These are phyloP conservation scores for Isurus oxyrinchus DNA, from an alignment of 2,113 vertebrate species.

Conservation along the genomic window DNA sequence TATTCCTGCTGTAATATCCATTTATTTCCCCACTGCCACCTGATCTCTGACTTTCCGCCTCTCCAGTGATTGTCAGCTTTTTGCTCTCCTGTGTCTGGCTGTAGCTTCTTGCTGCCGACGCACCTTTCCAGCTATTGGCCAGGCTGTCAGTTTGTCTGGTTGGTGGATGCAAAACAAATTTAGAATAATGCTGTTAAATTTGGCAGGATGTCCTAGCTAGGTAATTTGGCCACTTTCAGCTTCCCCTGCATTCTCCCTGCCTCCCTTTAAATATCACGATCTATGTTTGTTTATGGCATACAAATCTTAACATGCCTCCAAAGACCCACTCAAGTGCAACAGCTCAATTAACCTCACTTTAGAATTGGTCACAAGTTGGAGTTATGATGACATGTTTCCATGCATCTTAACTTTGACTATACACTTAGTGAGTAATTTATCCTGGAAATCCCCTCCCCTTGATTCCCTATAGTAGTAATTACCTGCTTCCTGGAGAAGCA, in stretches of 20 bases:
- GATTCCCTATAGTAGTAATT: background rate
- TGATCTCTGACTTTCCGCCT: too few species aligned
- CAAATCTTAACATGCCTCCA: background rate
- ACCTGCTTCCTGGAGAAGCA: background rate
- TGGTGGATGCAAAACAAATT: background rate
- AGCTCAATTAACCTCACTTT: background rate
- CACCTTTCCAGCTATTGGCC: background rate
- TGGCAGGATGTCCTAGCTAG: background rate
- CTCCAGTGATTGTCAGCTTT: too few species aligned
- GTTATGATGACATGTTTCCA: background rate
- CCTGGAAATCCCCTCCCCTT: background rate
- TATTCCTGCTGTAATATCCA: too few species aligned
- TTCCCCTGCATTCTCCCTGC: background rate
- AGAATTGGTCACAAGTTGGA: background rate
- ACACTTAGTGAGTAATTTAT: background rate
- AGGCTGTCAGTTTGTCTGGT: background rate
- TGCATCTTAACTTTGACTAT: background rate
- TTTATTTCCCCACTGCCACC: too few species aligned
- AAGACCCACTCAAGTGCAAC: background rate
- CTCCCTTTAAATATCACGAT: background rate
- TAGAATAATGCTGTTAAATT: background rate
- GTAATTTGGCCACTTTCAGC: background rate
- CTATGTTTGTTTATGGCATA: background rate
- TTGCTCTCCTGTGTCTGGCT: too few species aligned
- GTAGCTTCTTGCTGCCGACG: too few species aligned